phyloP scores from a whole-genome alignment of 2,113 vertebrate genomes.

The Malaclemys terrapin region DNA sequence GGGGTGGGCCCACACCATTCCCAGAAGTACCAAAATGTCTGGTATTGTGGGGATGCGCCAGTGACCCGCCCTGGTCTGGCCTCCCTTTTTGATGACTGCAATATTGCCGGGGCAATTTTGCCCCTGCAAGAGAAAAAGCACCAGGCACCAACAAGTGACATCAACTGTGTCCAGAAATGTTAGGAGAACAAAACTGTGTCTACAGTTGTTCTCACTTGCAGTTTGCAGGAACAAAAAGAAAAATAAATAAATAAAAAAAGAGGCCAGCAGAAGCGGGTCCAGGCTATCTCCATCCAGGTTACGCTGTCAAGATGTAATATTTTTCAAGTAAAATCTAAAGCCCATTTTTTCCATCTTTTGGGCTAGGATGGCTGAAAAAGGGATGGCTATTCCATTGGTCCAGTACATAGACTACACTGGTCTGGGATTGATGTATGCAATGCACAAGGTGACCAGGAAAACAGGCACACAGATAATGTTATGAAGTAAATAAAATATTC shows the following conservation, averaged over 20 bases:
- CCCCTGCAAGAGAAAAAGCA: not conserved
- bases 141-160: not conserved
- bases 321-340: not conserved
- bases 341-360: not conserved
- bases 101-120: not conserved
- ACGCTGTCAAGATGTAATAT: not conserved
- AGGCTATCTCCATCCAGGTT: fast-evolving
- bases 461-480: not conserved
- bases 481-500: not conserved
- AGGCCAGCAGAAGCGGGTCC: fast-evolving
- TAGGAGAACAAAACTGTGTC: not conserved
- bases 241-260: not conserved
- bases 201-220: not conserved
- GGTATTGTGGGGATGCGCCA: no score
- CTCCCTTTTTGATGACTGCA: not conserved
- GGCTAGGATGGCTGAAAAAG: not conserved
- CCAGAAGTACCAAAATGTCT: no score
- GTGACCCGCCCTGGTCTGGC: no score
- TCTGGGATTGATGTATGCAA: not conserved
- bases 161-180: fast-evolving
- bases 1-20: no score
- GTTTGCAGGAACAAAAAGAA: fast-evolving
- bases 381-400: not conserved
- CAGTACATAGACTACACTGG: not conserved
- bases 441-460: not conserved